Conservation (phyloP, 2,888 invertebrate genomes). For the Drosophila paramelanica region DNA sequence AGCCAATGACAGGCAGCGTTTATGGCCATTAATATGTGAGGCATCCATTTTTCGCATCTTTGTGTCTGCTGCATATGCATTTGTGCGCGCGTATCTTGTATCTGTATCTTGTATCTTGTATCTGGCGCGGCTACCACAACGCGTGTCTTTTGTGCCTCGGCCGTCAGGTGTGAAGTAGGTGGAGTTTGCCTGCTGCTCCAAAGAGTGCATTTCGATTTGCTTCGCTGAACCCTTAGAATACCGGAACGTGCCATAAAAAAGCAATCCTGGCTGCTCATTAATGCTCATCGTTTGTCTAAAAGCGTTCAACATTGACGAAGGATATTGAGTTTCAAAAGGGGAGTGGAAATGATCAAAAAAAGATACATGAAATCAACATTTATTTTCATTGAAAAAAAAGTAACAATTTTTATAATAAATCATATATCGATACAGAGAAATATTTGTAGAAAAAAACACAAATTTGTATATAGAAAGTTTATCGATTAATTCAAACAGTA, state of each 20-base stretch:
- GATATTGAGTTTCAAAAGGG: conserved; percentile 4
- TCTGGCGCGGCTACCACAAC: conserved; percentile 29
- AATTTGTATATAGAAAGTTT: no score
- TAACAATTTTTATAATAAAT: no score
- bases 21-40: conserved; percentile 54
- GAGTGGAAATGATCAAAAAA: background rate
- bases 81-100: conserved; percentile 24
- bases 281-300: background rate
- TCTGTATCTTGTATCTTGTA: conserved; percentile 36
- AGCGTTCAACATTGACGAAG: background rate
- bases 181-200: conserved; percentile 49
- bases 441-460: no score
- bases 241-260: background rate
- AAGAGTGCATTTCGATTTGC: conserved; percentile 45
- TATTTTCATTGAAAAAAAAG: no score
- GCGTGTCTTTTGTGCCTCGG: conserved; percentile 47
- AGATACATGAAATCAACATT: no score
- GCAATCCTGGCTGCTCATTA: conserved; percentile 6
- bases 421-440: no score
- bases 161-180: conserved; percentile 75
- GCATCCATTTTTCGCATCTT: conserved; percentile 23
- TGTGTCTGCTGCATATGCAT: conserved; percentile 20
- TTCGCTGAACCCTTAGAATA: conserved; percentile 15
- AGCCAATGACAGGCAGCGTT: conserved; percentile 58
- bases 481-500: background rate